These are phyloP conservation scores for Diuraphis noxia DNA, from an alignment of 1,140 invertebrate genomes.

Conservation along the genomic window DNA sequence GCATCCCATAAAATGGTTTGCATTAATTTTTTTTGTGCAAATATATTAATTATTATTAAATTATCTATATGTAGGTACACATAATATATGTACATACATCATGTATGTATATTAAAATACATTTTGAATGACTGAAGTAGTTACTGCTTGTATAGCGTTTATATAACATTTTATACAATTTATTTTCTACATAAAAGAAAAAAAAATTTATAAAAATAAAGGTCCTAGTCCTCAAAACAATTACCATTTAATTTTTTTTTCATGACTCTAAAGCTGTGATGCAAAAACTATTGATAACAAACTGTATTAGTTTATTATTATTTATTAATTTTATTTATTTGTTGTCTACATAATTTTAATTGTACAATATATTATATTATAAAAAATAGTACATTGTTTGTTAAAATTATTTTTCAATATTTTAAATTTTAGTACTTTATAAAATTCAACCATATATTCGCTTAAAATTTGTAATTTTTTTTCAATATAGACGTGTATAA, in stretches of 20 bases:
- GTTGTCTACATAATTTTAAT: conserved; percentile 39
- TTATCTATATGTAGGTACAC: conserved; percentile 32
- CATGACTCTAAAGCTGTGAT: conserved; percentile 43
- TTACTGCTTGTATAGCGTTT: conserved; percentile 52
- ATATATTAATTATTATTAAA: conserved; percentile 4
- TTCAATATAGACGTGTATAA: conserved; percentile 49
- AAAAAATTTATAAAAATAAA: conserved; percentile 40
- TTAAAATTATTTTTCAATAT: conserved; percentile 38
- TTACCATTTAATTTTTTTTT: conserved; percentile 45
- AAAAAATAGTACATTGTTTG: conserved; percentile 31
- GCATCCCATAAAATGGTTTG: background rate
- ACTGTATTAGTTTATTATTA: conserved; percentile 38
- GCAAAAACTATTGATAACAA: conserved; percentile 33
- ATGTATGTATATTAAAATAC: conserved; percentile 30
- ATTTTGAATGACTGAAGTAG: conserved; percentile 53
- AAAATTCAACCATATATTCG: conserved; percentile 36
- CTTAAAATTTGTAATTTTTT: conserved; percentile 52
- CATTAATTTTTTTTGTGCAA: conserved; percentile 26
- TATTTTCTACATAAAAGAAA: conserved; percentile 49
- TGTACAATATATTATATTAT: conserved; percentile 40
- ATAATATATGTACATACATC: background rate
- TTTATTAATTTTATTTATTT: conserved; percentile 48
- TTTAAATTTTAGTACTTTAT: conserved; percentile 33
- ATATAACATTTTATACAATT: conserved; percentile 52
- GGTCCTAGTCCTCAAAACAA: conserved; percentile 48